Conservation (phyloP, 2,888 invertebrate species). For the Hoplodrina ambigua region DNA sequence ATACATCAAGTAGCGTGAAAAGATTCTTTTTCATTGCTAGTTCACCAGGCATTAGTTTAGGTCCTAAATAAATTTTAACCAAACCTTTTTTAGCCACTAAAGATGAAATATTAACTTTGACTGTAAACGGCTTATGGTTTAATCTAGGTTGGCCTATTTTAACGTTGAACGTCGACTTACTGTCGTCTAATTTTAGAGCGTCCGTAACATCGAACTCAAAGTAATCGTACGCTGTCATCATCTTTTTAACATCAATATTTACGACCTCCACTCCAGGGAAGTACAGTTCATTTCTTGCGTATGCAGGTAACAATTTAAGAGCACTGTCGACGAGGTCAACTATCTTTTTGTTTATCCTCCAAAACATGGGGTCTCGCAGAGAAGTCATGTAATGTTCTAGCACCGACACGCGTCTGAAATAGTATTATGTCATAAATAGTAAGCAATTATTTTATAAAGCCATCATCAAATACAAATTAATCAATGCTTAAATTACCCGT, state of each 20-base stretch:
- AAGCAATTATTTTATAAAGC: conserved; percentile 46
- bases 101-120: conserved; percentile 91
- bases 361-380: conserved; percentile 93
- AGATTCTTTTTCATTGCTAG: conserved; percentile 87
- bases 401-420: conserved; percentile 79
- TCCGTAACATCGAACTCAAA: conserved; percentile 92
- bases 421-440: conserved; percentile 43
- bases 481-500: conserved; percentile 71
- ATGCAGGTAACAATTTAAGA: conserved; percentile 89
- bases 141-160: conserved; percentile 91
- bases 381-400: conserved; percentile 90
- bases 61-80: conserved; percentile 93
- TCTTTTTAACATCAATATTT: conserved; percentile 91
- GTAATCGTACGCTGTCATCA: conserved; percentile 92
- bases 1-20: conserved; percentile 91
- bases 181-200: conserved; percentile 82
- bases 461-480: conserved; percentile 53
- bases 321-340: conserved; percentile 90
- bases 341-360: conserved; percentile 92
- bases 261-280: conserved; percentile 92
- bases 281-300: conserved; percentile 90
- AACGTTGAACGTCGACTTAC: conserved; percentile 79
- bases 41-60: conserved; percentile 91
- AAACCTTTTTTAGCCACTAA: conserved; percentile 90
- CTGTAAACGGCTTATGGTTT: conserved; percentile 93